Conservation (phyloP, 2,888 invertebrate species). For the Hoplodrina blanda region DNA sequence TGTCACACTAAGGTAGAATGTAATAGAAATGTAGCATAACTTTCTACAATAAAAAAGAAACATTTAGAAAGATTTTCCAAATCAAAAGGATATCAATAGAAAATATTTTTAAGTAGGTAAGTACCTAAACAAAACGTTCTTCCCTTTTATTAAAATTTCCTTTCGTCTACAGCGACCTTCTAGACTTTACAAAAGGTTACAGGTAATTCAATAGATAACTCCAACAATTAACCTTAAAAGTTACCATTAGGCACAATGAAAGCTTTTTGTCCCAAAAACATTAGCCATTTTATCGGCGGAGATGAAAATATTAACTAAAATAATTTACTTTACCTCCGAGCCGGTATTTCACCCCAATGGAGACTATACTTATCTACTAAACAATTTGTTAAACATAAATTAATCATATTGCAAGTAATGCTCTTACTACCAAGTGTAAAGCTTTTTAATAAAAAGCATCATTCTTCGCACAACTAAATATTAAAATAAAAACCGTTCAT, state of each 20-base stretch:
- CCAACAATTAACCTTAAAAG: constrained; percentile 58
- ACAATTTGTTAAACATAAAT: neutral
- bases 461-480: too few species aligned
- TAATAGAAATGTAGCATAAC: neutral
- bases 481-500: too few species aligned
- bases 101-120: constrained; percentile 15
- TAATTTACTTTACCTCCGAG: constrained; percentile 29
- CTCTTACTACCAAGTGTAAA: too few species aligned
- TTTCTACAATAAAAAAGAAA: neutral
- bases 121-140: constrained; percentile 1
- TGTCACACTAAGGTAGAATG: too few species aligned
- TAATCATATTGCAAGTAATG: too few species aligned
- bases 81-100: neutral
- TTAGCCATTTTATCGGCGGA: constrained; percentile 49
- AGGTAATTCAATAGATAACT: constrained; percentile 57
- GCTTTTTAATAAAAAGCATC: too few species aligned
- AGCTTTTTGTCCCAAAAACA: constrained; percentile 58
- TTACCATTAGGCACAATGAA: constrained; percentile 59
- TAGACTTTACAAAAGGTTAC: constrained; percentile 51
- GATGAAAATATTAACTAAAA: constrained; percentile 49
- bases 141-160: constrained; percentile 19
- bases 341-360: constrained; percentile 5
- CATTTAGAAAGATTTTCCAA: neutral
- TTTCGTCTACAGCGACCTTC: constrained; percentile 40
- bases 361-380: constrained; percentile 1